A percentile compares a stretch with the other conserved stretches of the same genome.
Evolutionary conservation across 2,888 invertebrate genomes (phyloP).

Genomic region (Dichetophora obliterata): DNA sequence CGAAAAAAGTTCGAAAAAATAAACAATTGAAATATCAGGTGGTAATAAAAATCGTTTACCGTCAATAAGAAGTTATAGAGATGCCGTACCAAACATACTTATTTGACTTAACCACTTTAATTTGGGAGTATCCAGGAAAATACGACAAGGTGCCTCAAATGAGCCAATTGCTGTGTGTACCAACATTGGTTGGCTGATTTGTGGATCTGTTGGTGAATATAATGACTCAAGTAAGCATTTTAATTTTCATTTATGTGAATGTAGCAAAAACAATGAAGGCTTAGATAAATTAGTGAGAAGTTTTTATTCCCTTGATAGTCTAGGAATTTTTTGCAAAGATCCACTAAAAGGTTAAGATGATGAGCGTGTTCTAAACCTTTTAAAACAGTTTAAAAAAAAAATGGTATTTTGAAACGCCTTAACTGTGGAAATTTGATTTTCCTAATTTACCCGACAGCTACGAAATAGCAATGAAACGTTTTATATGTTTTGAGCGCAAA

Average conservation of each 20-base stretch:
- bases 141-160: constrained; percentile 7
- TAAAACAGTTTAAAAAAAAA: constrained; percentile 14
- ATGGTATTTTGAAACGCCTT: constrained; percentile 25
- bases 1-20: constrained; percentile 15
- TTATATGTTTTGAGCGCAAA: constrained; percentile 10
- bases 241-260: constrained; percentile 21
- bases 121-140: constrained; percentile 28
- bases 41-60: not conserved
- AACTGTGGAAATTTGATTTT: constrained; percentile 33
- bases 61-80: constrained; percentile 29
- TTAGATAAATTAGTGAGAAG: constrained; percentile 32
- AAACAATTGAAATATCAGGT: constrained; percentile 15
- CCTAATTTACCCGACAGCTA: constrained; percentile 25
- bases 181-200: constrained; percentile 33
- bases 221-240: constrained; percentile 26
- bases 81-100: constrained; percentile 34
- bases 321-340: constrained; percentile 34
- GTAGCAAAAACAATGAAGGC: not conserved
- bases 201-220: not conserved
- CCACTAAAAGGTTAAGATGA: constrained; percentile 15
- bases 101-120: constrained; percentile 37
- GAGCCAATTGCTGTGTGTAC: constrained; percentile 33
- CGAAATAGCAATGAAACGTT: constrained; percentile 31
- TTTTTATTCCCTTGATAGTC: constrained; percentile 37
- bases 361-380: constrained; percentile 16